Evolutionary conservation across 2,797 vertebrate species (phyloP).

Genomic region (Anguilla megastoma): DNA sequence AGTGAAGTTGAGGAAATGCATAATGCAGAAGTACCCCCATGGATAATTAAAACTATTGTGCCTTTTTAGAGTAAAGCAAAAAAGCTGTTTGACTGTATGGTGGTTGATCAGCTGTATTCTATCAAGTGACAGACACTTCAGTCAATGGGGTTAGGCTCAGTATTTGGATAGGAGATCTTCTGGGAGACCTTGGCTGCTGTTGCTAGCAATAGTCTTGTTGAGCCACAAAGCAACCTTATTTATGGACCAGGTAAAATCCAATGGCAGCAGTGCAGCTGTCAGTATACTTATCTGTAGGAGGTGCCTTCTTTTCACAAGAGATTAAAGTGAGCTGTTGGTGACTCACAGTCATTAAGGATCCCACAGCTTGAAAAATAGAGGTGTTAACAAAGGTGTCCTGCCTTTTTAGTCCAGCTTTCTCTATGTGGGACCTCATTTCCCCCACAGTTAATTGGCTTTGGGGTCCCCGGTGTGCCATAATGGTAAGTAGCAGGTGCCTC

Average conservation of each 20-base stretch:
- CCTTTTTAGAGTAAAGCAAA: not conserved
- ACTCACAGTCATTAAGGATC: not conserved
- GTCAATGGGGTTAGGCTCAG: not conserved
- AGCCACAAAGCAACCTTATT: not conserved
- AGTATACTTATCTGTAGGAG: not conserved
- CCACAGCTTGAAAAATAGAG: not conserved
- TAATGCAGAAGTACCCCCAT: not conserved
- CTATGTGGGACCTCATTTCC: not conserved
- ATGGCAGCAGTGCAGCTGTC: not conserved
- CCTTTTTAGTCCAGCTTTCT: not conserved
- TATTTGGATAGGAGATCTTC: not conserved
- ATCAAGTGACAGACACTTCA: not conserved
- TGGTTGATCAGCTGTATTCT: not conserved
- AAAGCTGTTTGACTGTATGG: not conserved
- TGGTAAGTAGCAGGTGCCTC: not conserved
- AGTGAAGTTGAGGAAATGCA: too few relatives aligned
- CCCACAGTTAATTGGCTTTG: not conserved
- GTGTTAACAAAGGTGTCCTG: not conserved
- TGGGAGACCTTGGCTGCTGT: not conserved
- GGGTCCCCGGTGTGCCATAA: not conserved
- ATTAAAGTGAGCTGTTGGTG: not conserved
- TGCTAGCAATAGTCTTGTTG: not conserved
- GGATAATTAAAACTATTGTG: not conserved
- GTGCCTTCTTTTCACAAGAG: not conserved
- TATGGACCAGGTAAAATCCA: not conserved